Conservation (phyloP, 2,888 invertebrate species). For the Polydrusus cervinus region DNA sequence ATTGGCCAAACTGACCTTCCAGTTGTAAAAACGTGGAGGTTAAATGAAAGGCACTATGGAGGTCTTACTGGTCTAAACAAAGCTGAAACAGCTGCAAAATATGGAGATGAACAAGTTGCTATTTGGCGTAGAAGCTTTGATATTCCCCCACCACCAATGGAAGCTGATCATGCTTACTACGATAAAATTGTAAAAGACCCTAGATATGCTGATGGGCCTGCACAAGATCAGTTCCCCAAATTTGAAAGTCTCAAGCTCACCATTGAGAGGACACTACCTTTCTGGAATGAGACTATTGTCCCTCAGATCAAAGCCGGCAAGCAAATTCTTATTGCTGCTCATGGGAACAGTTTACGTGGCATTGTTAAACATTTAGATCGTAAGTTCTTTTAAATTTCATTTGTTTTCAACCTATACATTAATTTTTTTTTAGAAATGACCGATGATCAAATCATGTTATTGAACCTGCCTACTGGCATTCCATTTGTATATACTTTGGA, state of each 20-base stretch:
- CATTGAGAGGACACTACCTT: constrained; percentile 89
- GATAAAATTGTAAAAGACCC: constrained; percentile 86
- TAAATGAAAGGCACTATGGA: constrained; percentile 80
- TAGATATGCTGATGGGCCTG: constrained; percentile 80
- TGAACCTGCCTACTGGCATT: constrained; percentile 87
- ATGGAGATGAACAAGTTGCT: constrained; percentile 82
- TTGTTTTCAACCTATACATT: constrained; percentile 25
- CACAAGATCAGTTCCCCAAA: constrained; percentile 86
- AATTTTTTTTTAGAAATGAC: constrained; percentile 74
- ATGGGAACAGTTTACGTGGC: constrained; percentile 91
- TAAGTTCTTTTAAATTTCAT: constrained; percentile 52
- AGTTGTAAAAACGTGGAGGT: constrained; percentile 76
- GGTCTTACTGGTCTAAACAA: constrained; percentile 80
- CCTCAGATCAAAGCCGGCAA: constrained; percentile 90
- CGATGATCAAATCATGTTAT: constrained; percentile 82
- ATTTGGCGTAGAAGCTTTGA: constrained; percentile 93
- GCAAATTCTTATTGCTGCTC: constrained; percentile 88
- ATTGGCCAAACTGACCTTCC: constrained; percentile 75
- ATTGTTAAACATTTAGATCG: constrained; percentile 84
- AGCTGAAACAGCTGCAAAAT: constrained; percentile 79
- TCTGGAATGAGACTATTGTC: constrained; percentile 91
- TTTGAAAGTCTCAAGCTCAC: constrained; percentile 90
- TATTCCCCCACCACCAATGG: constrained; percentile 89
- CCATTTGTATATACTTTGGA: constrained; percentile 87
- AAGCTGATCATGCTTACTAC: constrained; percentile 84